These are phyloP conservation scores for Xylota sylvarum DNA, from an alignment of 2,888 invertebrate genomes.

Conservation along the genomic window DNA sequence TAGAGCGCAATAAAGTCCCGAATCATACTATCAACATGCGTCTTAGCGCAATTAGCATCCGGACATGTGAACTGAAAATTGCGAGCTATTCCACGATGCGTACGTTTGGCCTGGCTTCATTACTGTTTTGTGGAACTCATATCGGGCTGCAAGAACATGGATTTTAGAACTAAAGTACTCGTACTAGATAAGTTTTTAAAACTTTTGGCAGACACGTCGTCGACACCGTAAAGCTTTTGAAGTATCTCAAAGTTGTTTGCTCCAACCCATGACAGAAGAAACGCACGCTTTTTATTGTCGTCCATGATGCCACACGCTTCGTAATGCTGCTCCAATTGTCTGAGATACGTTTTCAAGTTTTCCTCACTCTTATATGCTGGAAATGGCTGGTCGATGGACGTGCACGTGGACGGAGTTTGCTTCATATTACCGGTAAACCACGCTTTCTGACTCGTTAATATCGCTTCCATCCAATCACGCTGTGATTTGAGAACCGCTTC, in stretches of 20 bases:
- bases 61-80: not conserved
- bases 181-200: not conserved
- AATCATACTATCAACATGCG: constrained; percentile 21
- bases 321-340: not conserved
- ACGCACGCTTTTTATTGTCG: not conserved
- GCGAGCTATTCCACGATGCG: constrained; percentile 6
- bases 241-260: not conserved
- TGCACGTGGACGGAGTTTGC: not conserved
- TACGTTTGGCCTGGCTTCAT: constrained; percentile 13
- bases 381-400: not conserved
- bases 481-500: not conserved
- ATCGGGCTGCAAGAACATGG: constrained; percentile 21
- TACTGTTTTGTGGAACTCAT: constrained; percentile 24
- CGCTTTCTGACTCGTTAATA: no score
- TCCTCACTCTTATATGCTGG: not conserved
- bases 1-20: constrained; percentile 4
- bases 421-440: no score
- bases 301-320: not conserved
- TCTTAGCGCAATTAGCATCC: not conserved
- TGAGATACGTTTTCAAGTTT: not conserved
- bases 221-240: not conserved
- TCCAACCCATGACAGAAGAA: no score
- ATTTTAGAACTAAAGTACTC: constrained; percentile 17
- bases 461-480: no score
- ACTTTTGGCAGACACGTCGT: not conserved